These are phyloP conservation scores for Nasonovia ribisnigri DNA, from an alignment of 2,888 invertebrate genomes.

Conservation along the genomic window DNA sequence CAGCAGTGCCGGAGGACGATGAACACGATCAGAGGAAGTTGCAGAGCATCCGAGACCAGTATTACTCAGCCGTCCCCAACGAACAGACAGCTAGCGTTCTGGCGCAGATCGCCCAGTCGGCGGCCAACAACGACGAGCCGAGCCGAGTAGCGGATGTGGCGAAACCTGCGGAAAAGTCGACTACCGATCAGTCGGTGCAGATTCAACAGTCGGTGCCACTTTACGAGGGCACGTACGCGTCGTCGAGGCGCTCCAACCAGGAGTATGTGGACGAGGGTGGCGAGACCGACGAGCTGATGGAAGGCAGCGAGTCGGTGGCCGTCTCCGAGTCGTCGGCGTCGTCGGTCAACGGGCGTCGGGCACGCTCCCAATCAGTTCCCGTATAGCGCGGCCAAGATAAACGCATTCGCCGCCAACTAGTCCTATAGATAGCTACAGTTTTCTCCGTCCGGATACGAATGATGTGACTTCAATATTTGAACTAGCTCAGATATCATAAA, in stretches of 20 bases:
- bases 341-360: conserved; percentile 42
- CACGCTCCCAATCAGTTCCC: conserved; percentile 62
- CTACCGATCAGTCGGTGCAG: conserved; percentile 70
- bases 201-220: conserved; percentile 68
- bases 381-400: conserved; percentile 58
- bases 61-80: conserved; percentile 59
- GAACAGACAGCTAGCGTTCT: conserved; percentile 57
- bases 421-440: too few species aligned
- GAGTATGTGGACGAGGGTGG: conserved; percentile 61
- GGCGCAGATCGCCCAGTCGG: conserved; percentile 62
- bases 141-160: conserved; percentile 68
- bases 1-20: neutral
- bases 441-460: neutral
- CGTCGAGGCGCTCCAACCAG: conserved; percentile 69
- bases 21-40: neutral
- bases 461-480: neutral
- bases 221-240: conserved; percentile 70
- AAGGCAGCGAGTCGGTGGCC: conserved; percentile 47
- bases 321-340: neutral
- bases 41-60: conserved; percentile 44
- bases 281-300: conserved; percentile 58
- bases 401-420: conserved; percentile 49
- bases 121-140: conserved; percentile 69
- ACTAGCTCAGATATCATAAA: neutral
- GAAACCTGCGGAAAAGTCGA: conserved; percentile 69